Evolutionary conservation across 2,888 invertebrate species (phyloP), one percentile per base, ranked within the genome.

Genomic region (Conops quadrifasciatus): DNA sequence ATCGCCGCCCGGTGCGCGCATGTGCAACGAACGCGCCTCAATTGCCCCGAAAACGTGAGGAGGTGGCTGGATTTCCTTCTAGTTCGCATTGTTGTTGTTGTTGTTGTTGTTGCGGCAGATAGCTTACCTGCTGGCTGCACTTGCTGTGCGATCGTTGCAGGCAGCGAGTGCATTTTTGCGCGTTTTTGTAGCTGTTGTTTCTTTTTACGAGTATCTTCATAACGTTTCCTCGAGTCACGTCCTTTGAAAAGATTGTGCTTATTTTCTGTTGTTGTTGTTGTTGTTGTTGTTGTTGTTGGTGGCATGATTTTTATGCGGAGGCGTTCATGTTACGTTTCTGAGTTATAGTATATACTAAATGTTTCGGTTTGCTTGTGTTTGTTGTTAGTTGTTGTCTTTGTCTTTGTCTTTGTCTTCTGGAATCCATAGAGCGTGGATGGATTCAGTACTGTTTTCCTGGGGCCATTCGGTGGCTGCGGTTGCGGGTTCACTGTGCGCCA

Each of bases 301-400:
- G 56, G 36, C 59, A 58, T 62, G 66, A 73, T 62, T 71, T 68
- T 70, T 70, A 73, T 72, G 74, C 70, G 73, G 70, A 74, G 74
- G 74, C 74, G 74, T 67, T 59, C 65, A 69, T 65, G 72, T 69
- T 72, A 60, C 69, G 65, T 67, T 70, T 64, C 45, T 19, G 21
- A 67, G 56, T 66, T 70, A 67, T 68, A 58, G 36, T 24, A 24
- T 11, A 13, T 19, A 19, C 1, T 19, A 5, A 24, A 21, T 51
- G n/a, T 51, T 19, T 53, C 2, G n/a, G 19, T 59, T 16, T 15
- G 58, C 43, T 58, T 68, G 49, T 26, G 49, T 19, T 53, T 49
- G 19, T 67, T 24, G 21, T 43, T 60, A 9, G 13, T 67, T 16
- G 21, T 51, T 60, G 15, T 47, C 59, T 47, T 71, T 62, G 56